Base-by-base conservation (phyloP, 2,888 invertebrate genomes). In the Charanyca ferruginea region DNA sequence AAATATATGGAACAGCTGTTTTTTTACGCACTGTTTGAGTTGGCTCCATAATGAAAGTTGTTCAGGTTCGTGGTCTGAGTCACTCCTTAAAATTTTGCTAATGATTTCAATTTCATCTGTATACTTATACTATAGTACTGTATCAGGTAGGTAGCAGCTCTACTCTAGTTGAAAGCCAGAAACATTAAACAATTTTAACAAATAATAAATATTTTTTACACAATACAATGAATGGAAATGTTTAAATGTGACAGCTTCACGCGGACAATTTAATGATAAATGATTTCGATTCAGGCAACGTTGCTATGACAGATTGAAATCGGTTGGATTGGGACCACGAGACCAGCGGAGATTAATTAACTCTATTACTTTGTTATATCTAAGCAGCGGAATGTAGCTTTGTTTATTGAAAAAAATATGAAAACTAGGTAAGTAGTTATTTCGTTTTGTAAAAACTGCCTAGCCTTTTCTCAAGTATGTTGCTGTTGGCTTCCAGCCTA, bases 201-300 rank as follows among this genome's bases (percentile, higher is more conserved):
- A 48, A 61, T 23, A 32, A 62, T 38, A 9, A 32, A 62, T 38
- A 9, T 41, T 59, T 13, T 1, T 6, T 47, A 51, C 11, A 52
- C 51, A 59, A 59, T 44, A 61, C 44, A 54, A 71, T 78, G 53
- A 82, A 81, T 73, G 57, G 32, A 57, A 72, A 73, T 59, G 35
- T 66, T 41, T 51, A 67, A 82, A 73, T 51, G 52, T 66, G 83
- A 77, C 74, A 74, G 72, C 49, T 62, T 68, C 71, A 68, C 54
- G 59, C 66, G 52, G 54, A 25, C 65, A 61, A 45, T 73, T 67
- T 72, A 78, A 81, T 83, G 81, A 81, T 83, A 69, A 81, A 83
- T 81, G 81, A 78, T 83, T 71, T 67, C 51, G 32, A 78, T 83
- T 76, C 74, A 61, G 79, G 41, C 47, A 63, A 49, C 71, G 73